phyloP scores from a whole-genome alignment of 2,113 vertebrate genomes.

The Globicephala melas region DNA sequence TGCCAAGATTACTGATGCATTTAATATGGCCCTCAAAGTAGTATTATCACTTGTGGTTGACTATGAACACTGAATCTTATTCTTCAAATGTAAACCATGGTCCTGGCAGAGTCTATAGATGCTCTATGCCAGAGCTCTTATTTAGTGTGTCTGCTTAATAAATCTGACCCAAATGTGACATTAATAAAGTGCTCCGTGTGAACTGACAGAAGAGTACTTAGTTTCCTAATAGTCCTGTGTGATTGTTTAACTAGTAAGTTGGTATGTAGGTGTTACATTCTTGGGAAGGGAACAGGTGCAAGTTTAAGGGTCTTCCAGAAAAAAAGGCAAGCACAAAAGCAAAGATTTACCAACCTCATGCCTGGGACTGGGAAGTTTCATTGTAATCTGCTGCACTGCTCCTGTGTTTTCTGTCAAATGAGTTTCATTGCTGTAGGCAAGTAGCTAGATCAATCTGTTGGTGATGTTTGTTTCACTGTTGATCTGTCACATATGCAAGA shows the following conservation, averaged over 20 bases:
- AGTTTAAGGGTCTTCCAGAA: background rate
- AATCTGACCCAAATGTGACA: background rate
- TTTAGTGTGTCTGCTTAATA: background rate
- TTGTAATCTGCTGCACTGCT: conserved; percentile 31
- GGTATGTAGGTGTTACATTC: background rate
- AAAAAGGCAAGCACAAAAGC: conserved; percentile 30
- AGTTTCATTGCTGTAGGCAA: conserved; percentile 39
- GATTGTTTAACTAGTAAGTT: background rate
- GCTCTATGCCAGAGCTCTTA: background rate
- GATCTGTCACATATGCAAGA: conserved; percentile 32
- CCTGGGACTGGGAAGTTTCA: background rate
- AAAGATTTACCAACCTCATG: background rate
- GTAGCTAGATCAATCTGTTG: conserved; percentile 66
- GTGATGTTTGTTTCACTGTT: conserved; percentile 52
- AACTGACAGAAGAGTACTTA: background rate
- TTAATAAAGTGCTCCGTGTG: background rate
- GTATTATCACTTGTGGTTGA: background rate
- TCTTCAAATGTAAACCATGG: background rate
- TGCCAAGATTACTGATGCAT: background rate
- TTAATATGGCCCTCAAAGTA: background rate
- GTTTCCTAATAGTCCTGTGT: background rate
- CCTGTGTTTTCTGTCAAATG: conserved; percentile 31
- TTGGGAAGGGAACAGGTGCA: background rate
- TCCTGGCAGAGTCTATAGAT: background rate
- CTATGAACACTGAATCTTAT: background rate